These are phyloP conservation scores for Pangasianodon hypophthalmus DNA, from an alignment of 2,113 vertebrate species.

Conservation along the genomic window DNA sequence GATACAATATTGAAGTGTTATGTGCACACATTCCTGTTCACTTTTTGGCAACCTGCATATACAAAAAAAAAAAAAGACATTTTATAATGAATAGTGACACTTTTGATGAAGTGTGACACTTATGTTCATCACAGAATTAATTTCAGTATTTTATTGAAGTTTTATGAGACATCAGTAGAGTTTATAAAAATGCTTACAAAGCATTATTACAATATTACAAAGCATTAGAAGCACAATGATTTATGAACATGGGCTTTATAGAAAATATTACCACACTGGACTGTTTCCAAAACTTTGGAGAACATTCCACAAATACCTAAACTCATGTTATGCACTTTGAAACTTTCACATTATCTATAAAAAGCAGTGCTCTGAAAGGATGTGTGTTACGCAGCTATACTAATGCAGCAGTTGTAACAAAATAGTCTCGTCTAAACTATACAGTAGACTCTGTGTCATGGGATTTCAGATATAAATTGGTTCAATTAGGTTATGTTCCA, in stretches of 20 bases:
- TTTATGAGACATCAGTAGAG: background rate
- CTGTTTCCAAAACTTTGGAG: background rate
- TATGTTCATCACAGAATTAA: background rate
- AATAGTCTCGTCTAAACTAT: conserved; percentile 9
- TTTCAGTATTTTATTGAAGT: background rate
- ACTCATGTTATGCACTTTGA: background rate
- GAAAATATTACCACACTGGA: background rate
- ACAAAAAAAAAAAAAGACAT: background rate
- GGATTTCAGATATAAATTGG: conserved; percentile 52
- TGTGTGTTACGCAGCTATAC: background rate
- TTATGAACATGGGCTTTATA: background rate
- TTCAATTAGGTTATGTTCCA: conserved; percentile 56
- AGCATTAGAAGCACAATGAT: background rate
- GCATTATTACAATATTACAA: background rate
- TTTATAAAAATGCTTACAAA: background rate
- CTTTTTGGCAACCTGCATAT: background rate
- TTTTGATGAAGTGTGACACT: background rate
- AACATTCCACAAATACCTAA: background rate
- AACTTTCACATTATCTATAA: background rate
- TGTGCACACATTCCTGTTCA: background rate
- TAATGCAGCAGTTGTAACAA: conserved; percentile 6
- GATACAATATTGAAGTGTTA: background rate
- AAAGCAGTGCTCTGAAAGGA: background rate
- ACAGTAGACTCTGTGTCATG: conserved; percentile 12
- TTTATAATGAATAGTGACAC: background rate